Evolutionary conservation across 53 echinoderm and acorn worm species (phyloP), one percentile per base, ranked within the genome.

Genomic region (Patiria pectinifera): DNA sequence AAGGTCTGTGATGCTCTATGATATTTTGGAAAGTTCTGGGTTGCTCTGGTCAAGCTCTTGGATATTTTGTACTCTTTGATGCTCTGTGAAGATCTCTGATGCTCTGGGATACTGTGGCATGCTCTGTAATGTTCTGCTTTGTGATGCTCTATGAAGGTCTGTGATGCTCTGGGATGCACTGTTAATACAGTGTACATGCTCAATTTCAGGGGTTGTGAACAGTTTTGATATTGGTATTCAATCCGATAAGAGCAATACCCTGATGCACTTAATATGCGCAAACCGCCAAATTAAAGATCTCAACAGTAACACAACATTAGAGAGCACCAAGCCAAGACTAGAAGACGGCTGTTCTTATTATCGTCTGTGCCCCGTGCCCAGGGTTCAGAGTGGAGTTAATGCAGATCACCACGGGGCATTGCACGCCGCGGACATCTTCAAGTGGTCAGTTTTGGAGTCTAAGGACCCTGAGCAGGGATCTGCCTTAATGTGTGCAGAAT

Each of bases 381-480:
- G 15, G 14, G 66, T 6, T 14, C 3, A 12, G 66, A 18, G 3
- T 76, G 43, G 25, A 35, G 6, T 61, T 60, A 25, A 87, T 87
- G 78, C 77, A 77, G 76, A 59, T 76, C 60, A 87, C 46, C 35
- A 35, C 35, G 35, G 4, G 60, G 87, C 77, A 44, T 78, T 26
- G 77, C 25, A 78, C 13, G 78, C 78, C 4, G 78, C 78, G 58
- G 87, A 87, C 44, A 77, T 87, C 78, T 77, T 77, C 53, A 87
- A 87, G 87, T 87, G 87, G 58, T 11, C 18, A 44, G 87, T 60
- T 87, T 53, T 77, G 59, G 60, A 87, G 60, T 87, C 43, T 11
- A 45, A 86, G 86, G 86, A 53, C 86, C 22, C 86, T 74, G 8
- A 71, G 63, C 45, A 46, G 19, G 59, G 58, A 53, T 82, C 82